These are phyloP conservation scores for Coecobrya sp. DNA, from an alignment of 2,888 invertebrate species.

Conservation along the genomic window DNA sequence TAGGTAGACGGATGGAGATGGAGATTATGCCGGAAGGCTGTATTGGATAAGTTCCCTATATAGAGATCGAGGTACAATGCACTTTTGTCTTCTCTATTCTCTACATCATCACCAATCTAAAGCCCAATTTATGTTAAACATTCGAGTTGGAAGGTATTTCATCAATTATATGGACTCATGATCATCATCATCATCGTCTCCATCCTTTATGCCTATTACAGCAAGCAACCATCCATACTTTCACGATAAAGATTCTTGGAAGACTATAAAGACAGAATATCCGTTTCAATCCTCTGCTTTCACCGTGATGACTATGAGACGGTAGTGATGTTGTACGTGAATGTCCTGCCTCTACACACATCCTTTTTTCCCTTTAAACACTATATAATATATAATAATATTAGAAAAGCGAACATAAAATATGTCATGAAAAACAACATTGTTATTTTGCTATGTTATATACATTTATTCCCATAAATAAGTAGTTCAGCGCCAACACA, in stretches of 20 bases:
- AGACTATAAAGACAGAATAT: conserved; percentile 69
- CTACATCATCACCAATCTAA: background rate
- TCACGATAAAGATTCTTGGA: conserved; percentile 68
- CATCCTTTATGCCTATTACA: background rate
- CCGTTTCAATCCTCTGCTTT: conserved; percentile 75
- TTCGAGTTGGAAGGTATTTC: conserved; percentile 66
- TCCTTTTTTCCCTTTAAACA: conserved; percentile 12
- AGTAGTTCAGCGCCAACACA: conserved; percentile 29
- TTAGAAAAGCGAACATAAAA: conserved; percentile 35
- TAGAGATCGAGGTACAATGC: background rate
- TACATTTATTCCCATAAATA: conserved; percentile 51
- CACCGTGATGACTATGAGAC: conserved; percentile 60
- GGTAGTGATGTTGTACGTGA: conserved; percentile 36
- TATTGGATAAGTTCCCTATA: background rate
- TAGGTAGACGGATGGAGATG: conserved; percentile 19
- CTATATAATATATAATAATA: conserved; percentile 28
- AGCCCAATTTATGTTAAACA: conserved; percentile 62
- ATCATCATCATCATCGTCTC: conserved; percentile 9
- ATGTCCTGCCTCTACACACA: conserved; percentile 14
- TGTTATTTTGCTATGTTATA: conserved; percentile 27
- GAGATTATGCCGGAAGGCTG: conserved; percentile 10
- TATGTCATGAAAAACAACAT: conserved; percentile 18
- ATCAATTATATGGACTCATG: conserved; percentile 72
- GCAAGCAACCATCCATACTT: conserved; percentile 9
- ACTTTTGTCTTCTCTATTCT: conserved; percentile 54